Evolutionary conservation across 2,888 invertebrate species (phyloP), one percentile per base, ranked within the genome.

Genomic region (Apodemia mormo): DNA sequence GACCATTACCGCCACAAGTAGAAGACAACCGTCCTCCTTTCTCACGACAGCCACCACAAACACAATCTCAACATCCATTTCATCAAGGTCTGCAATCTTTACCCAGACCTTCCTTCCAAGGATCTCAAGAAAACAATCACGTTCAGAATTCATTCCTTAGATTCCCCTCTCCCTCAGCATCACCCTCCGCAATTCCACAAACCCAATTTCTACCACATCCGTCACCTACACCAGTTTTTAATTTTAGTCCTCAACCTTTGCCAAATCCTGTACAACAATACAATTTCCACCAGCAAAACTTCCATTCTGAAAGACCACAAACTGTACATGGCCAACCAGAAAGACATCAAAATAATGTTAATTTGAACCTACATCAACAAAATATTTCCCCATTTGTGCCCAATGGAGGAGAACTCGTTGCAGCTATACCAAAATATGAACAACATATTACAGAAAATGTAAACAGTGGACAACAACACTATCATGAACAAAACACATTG

Each of bases 391-490:
- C 93, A 43, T 86, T 95, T 72, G 87, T 94, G 33, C 95, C 95
- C 54, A 94, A 96, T 1, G 96, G 95, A 54, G 96, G 96, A 0
- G 96, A 97, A 86, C 90, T 97, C 58, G 94, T 97, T 30, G 95
- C 96, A 70, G 95, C 97, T 29, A 95, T 97, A 71, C 95, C 97
- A 7, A 96, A 96, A 88, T 95, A 95, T 76, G 97, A 97, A 85
- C 96, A 97, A 77, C 97, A 97, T 77, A 94, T 96, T 74, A 94
- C 96, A 14, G 92, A 95, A n/a, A 88, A 90, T 77, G 89, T 86
- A 65, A 83, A 90, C 67, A 84, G 85, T 65, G 75, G 78, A 68
- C 80, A 85, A 79, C 77, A 85, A 30, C 81, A 83, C 74, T 85
- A 84, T 73, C 85, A 79, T 74, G 82, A 82, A 14, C 79, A 90